Conservation (phyloP, 2,888 invertebrate genomes). For the Tinea pellionella region DNA sequence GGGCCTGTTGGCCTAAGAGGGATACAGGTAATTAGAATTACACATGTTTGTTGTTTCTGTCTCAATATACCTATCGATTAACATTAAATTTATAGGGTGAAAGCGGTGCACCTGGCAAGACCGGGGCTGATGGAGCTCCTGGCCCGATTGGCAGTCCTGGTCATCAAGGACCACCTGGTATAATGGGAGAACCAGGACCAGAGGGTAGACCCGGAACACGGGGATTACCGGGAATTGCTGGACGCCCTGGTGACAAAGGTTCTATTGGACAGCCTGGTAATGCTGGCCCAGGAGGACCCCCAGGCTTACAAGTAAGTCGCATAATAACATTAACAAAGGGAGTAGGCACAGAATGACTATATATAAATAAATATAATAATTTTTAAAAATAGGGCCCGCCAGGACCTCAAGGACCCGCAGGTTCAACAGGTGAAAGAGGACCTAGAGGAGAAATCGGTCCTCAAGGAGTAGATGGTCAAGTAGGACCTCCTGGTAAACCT, state of each 20-base stretch:
- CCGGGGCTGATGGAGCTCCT: conserved; percentile 78
- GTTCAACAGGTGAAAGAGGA: conserved; percentile 78
- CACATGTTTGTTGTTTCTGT: background rate
- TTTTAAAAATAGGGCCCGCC: conserved; percentile 78
- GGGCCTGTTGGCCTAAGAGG: conserved; percentile 77
- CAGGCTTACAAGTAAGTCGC: conserved; percentile 77
- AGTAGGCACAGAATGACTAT: background rate
- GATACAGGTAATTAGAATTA: conserved; percentile 51
- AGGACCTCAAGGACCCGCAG: conserved; percentile 74
- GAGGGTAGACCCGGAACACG: conserved; percentile 75
- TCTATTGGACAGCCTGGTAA: conserved; percentile 74
- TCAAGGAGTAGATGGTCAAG: conserved; percentile 80
- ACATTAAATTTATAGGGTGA: conserved; percentile 72
- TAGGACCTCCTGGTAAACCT: conserved; percentile 81
- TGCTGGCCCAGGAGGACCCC: conserved; percentile 73
- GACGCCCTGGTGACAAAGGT: conserved; percentile 82
- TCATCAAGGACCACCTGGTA: conserved; percentile 75
- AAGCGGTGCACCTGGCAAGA: conserved; percentile 77
- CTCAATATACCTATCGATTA: too few relatives aligned
- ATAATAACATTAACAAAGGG: too few relatives aligned
- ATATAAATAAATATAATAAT: too few relatives aligned
- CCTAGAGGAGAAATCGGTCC: conserved; percentile 78
- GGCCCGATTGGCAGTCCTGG: conserved; percentile 76
- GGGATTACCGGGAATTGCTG: conserved; percentile 78
- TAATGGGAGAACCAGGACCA: conserved; percentile 69